A percentile compares a stretch with the other conserved stretches of the same genome.
Evolutionary conservation across 2,113 vertebrate genomes (phyloP).

Genomic region (Coregonus clupeaformis): DNA sequence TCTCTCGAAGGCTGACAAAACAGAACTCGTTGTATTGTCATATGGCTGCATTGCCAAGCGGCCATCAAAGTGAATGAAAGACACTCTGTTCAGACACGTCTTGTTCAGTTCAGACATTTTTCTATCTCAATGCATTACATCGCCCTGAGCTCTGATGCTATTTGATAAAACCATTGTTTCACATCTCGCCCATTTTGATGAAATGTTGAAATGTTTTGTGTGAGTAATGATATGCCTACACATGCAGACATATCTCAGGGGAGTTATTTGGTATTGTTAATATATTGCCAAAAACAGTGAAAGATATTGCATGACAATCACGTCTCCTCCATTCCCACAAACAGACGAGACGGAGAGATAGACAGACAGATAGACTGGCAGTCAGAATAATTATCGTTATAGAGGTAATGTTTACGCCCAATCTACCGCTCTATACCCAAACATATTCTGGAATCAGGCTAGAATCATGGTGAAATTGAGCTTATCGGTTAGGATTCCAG

Average conservation of each 20-base stretch:
- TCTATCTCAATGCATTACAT: constrained; percentile 28
- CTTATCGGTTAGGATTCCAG: too few relatives aligned
- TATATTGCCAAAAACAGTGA: too few relatives aligned
- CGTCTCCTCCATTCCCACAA: constrained; percentile 11
- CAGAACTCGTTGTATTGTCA: constrained; percentile 5
- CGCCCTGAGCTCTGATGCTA: constrained; percentile 27
- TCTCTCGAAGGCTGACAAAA: constrained; percentile 7
- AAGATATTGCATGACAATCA: constrained; percentile 15
- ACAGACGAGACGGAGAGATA: too few relatives aligned
- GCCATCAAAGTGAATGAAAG: constrained; percentile 32
- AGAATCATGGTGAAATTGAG: too few relatives aligned
- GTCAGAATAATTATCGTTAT: background rate
- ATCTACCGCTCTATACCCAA: background rate
- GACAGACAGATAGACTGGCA: background rate
- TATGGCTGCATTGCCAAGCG: constrained; percentile 18
- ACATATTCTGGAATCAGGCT: too few relatives aligned
- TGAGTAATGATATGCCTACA: background rate
- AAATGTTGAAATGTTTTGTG: constrained; percentile 34
- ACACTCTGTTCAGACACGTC: constrained; percentile 42
- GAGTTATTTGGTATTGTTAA: too few relatives aligned
- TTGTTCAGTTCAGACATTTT: constrained; percentile 31
- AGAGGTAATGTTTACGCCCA: background rate
- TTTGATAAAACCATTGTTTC: constrained; percentile 30
- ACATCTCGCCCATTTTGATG: constrained; percentile 13
- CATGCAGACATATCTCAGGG: too few relatives aligned